Evolutionary conservation across 2,797 vertebrate genomes (phyloP).

Genomic region (Gobionotothen gibberifrons): DNA sequence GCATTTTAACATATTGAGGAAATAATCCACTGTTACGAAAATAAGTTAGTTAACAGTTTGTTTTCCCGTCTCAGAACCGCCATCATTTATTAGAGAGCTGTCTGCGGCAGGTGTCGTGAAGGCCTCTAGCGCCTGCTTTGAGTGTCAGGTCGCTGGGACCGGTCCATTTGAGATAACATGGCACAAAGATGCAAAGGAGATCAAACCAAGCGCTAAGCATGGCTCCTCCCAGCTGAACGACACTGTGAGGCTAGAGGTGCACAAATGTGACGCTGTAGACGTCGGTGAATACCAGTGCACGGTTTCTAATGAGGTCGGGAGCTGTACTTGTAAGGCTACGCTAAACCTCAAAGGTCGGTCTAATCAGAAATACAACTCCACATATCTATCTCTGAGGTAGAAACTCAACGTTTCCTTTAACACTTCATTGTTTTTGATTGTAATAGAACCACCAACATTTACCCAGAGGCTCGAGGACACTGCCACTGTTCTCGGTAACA

Average conservation of each 20-base stretch:
- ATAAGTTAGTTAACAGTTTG: conserved; percentile 19
- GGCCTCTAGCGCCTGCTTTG: conserved; percentile 85
- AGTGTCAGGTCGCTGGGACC: conserved; percentile 91
- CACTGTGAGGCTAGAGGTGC: conserved; percentile 88
- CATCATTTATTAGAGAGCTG: conserved; percentile 89
- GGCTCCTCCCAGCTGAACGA: conserved; percentile 84
- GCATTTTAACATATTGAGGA: background rate
- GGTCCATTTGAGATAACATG: conserved; percentile 93
- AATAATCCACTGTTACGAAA: background rate
- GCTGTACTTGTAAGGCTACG: conserved; percentile 88
- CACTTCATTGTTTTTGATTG: conserved; percentile 61
- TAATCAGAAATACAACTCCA: background rate
- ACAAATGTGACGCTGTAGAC: conserved; percentile 90
- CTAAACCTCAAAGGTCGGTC: conserved; percentile 95
- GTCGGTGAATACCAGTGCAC: conserved; percentile 94
- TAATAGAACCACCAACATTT: conserved; percentile 92
- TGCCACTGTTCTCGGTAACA: conserved; percentile 88
- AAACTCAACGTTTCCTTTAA: background rate
- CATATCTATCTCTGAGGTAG: conserved; percentile 27
- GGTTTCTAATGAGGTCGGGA: conserved; percentile 93
- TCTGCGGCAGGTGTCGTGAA: conserved; percentile 88
- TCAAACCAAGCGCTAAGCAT: conserved; percentile 93
- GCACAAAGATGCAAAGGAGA: conserved; percentile 94
- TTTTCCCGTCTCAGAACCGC: conserved; percentile 87
- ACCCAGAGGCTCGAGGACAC: conserved; percentile 90